Base-by-base conservation (phyloP, 1,140 invertebrate genomes). In the Apis laboriosa region DNA sequence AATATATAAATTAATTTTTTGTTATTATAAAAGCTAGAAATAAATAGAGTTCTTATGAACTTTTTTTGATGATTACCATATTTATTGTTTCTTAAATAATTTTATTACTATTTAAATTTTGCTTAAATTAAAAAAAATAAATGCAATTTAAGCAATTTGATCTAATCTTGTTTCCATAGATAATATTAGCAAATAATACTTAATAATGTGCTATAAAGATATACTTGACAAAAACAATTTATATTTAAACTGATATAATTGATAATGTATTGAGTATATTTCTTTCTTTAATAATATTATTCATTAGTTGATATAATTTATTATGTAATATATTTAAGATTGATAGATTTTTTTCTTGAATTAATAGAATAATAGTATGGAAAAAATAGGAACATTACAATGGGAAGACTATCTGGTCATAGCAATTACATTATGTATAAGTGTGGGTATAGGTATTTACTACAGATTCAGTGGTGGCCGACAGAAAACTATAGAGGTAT, bases 391-490 rank as follows among this genome's bases (percentile, higher is more conserved):
- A 58, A 90, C 51, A 17, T 92, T 95, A 87, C 89, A 90, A 87
- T 91, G 91, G 86, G 43, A 83, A 67, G 97, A 97, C 90, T 97
- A 97, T 89, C 87, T 95, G 1, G 95, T 97, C 15, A 95, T 97
- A 84, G 94, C 88, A 5, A 58, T 94, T 11, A 96, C 96, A 87
- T 90, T 97, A 17, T 63, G 94, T 3, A 94, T 96, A 71, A 97
- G 97, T 7, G 94, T 97, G 4, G 91, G 93, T 2, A 98, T 98
- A 87, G 97, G 97, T 4, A 82, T 98, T 61, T 98, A 97, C 90
- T 97, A 97, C 90, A 95, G 97, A 80, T 97, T 98, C 87, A 97
- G 96, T 56, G 98, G 98, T 51, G 97, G 97, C 1, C 97, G 96
- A 91, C 98, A 99, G 92, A 97, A 96, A 93, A 98, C 97, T 2